Percentiles rank a stretch among this genome's conserved stretches.
phyloP scores from a whole-genome alignment of 2,113 vertebrate species.

The Melanerpes formicivorus region DNA sequence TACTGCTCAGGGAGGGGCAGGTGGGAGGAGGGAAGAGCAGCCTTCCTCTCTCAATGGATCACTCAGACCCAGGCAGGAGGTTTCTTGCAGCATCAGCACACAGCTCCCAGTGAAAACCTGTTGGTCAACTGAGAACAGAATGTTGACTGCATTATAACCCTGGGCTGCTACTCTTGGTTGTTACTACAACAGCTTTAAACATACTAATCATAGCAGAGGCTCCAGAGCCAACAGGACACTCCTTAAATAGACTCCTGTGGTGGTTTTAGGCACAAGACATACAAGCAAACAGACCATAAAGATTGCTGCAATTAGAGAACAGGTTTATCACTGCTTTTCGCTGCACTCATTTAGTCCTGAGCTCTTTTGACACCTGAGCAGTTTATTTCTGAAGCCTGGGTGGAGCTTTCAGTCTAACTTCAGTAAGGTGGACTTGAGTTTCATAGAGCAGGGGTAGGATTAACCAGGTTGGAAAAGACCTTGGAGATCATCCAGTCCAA shows the following conservation, averaged over 20 bases:
- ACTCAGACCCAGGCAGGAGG: background rate
- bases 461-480: too few relatives aligned
- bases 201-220: background rate
- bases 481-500: too few relatives aligned
- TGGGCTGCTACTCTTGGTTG: background rate
- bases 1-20: accelerated
- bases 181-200: background rate
- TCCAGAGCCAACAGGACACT: background rate
- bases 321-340: background rate
- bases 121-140: background rate
- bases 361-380: background rate
- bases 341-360: background rate
- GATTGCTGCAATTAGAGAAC: background rate
- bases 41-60: background rate
- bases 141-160: too few relatives aligned
- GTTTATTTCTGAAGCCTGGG: background rate
- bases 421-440: background rate
- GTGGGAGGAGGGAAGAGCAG: background rate
- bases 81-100: background rate
- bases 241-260: background rate
- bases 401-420: background rate
- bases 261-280: background rate
- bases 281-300: background rate
- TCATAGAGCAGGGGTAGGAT: background rate
- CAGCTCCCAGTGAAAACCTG: background rate